Evolutionary conservation across 2,888 invertebrate genomes (phyloP).

Genomic region (Cheilosia urbana): DNA sequence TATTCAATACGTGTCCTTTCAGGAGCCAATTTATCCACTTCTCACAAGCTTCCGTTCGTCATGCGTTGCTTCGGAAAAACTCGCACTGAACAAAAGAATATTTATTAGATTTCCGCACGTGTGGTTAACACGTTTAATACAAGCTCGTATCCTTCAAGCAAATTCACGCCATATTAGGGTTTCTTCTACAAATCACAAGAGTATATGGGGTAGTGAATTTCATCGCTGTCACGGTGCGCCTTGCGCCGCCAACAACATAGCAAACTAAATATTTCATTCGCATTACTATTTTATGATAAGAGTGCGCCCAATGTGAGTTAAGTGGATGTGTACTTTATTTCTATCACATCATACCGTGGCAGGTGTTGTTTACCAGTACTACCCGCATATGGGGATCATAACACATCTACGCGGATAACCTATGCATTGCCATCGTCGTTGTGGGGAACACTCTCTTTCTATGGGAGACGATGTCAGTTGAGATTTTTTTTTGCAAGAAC

Average conservation of each 20-base stretch:
- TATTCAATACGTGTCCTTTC: constrained; percentile 67
- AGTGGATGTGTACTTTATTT: constrained; percentile 72
- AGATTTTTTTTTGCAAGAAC: constrained; percentile 20
- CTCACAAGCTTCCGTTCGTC: constrained; percentile 6
- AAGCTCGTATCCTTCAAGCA: constrained; percentile 37
- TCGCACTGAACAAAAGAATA: constrained; percentile 45
- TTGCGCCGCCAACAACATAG: constrained; percentile 3
- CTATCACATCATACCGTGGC: constrained; percentile 64
- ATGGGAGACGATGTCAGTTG: background rate
- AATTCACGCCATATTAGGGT: constrained; percentile 19
- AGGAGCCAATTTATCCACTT: constrained; percentile 58
- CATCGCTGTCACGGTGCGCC: background rate
- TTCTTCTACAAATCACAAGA: constrained; percentile 25
- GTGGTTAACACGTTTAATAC: constrained; percentile 53
- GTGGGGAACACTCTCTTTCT: background rate
- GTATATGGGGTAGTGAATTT: constrained; percentile 14
- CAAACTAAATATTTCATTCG: constrained; percentile 60
- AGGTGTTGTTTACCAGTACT: constrained; percentile 61
- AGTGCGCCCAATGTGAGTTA: constrained; percentile 68
- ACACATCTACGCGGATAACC: constrained; percentile 44
- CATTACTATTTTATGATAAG: constrained; percentile 72
- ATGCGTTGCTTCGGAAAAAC: constrained; percentile 36
- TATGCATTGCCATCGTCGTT: constrained; percentile 49
- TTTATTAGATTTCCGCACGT: constrained; percentile 63
- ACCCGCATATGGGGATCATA: constrained; percentile 43